Percentiles rank a stretch among this genome's conserved stretches.
phyloP scores from a whole-genome alignment of 2,113 vertebrate species.

The Turnix velox region DNA sequence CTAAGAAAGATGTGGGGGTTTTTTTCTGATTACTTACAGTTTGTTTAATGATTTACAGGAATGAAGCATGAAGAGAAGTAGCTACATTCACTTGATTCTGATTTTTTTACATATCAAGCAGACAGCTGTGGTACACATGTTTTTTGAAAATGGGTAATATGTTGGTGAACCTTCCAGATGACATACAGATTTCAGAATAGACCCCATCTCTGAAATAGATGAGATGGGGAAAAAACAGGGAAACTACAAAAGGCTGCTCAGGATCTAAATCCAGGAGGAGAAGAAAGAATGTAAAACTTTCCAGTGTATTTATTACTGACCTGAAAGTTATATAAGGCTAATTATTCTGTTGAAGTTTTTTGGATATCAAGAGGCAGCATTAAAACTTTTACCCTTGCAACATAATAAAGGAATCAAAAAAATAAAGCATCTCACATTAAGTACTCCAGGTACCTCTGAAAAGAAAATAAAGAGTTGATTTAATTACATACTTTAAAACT shows the following conservation, averaged over 20 bases:
- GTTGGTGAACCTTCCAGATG: background rate
- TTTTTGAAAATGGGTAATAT: background rate
- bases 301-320: background rate
- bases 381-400: conserved; percentile 52
- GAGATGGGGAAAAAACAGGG: background rate
- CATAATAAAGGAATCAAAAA: background rate
- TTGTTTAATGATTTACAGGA: background rate
- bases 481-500: conserved; percentile 51
- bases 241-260: background rate
- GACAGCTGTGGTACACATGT: background rate
- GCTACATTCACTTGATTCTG: background rate
- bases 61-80: background rate
- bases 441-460: conserved; percentile 8
- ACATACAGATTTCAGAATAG: background rate
- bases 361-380: background rate
- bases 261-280: background rate
- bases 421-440: background rate
- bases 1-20: background rate
- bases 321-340: conserved; percentile 45
- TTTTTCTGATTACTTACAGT: background rate
- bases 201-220: background rate
- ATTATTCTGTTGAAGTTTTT: conserved; percentile 49
- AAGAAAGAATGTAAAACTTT: background rate
- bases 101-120: background rate
- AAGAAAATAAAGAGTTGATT: conserved; percentile 59